Evolutionary conservation across 30 jellyfish, hydroid and myxozoan genomes (phyloP).

Genomic region (Mastigias papua): DNA sequence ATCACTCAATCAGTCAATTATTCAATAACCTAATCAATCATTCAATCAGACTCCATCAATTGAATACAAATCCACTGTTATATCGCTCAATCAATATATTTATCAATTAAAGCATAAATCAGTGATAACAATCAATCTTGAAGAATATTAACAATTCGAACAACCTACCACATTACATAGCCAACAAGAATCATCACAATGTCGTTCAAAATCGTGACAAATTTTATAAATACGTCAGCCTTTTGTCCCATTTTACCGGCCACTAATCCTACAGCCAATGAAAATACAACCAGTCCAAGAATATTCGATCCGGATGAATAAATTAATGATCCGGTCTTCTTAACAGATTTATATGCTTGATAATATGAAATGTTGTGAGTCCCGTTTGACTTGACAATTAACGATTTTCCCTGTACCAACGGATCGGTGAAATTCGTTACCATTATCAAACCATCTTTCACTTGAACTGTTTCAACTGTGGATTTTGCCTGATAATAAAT

Average conservation of each 20-base stretch:
- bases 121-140: background rate
- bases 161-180: slow-evolving; percentile 90
- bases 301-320: slow-evolving; percentile 84
- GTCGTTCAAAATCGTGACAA: slow-evolving; percentile 86
- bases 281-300: slow-evolving; percentile 94
- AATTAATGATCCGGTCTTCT: slow-evolving; percentile 68
- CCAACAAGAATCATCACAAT: slow-evolving; percentile 91
- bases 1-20: background rate
- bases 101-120: background rate
- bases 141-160: background rate
- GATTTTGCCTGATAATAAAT: slow-evolving; percentile 44
- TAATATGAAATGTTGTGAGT: slow-evolving; percentile 27
- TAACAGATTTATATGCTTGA: slow-evolving; percentile 54
- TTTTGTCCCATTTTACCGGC: slow-evolving; percentile 88
- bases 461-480: slow-evolving; percentile 4
- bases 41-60: too few relatives aligned
- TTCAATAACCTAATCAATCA: background rate
- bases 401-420: background rate
- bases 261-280: slow-evolving; percentile 92
- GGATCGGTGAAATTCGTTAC: slow-evolving; percentile 1
- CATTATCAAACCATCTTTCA: background rate
- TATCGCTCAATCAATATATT: background rate
- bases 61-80: too few relatives aligned
- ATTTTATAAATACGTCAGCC: slow-evolving; percentile 77
- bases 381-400: background rate